Base-by-base conservation (phyloP, 1,140 invertebrate species). In the Hormaphis cornu region DNA sequence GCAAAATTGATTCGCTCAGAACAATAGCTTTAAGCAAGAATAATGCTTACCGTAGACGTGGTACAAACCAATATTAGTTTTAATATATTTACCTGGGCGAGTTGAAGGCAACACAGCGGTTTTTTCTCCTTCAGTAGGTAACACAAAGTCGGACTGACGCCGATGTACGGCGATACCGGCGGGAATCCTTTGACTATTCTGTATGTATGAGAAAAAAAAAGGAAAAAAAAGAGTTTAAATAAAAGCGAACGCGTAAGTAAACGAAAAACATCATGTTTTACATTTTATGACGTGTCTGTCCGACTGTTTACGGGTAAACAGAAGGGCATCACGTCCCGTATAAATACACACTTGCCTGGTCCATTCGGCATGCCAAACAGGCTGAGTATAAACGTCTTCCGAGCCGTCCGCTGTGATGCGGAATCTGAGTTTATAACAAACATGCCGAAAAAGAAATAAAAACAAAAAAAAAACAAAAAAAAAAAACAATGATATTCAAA, bases 141-240 rank as follows among this genome's bases (percentile, higher is more conserved):
- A 78, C 95, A 98, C 14, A 97, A 82, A 1, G 94, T 98, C 3
- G 93, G 93, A 77, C 93, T 97, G 1, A 97, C 95, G 70, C 95
- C 95, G 72, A 98, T 96, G 80, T 97, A 98, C 14, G 95, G 94
- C 10, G 93, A 94, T 3, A 97, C 92, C 5, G 95, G 95, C 40
- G 95, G 95, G 79, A 97, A 97, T 53, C 94, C 95, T 81, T 96
- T 95, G 69, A 95, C 88, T 77, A 95, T 95, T 77, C 93, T 97
- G 84, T 35, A 81, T 83, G 70, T 61, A 52, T 56, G 48, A 72
- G 70, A 69, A 71, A 74, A 53, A 33, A 59, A 72, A 71, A 70
- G 66, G 63, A 56, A 35, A 40, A 28, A 18, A n/a, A 18, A 44
- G 10, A 37, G 26, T 44, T 18, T 18, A 58, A 58, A 30, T 12